Base-by-base conservation (phyloP, 35 echinoderm and acorn worm genomes). In the Heliocidaris tuberculata region DNA sequence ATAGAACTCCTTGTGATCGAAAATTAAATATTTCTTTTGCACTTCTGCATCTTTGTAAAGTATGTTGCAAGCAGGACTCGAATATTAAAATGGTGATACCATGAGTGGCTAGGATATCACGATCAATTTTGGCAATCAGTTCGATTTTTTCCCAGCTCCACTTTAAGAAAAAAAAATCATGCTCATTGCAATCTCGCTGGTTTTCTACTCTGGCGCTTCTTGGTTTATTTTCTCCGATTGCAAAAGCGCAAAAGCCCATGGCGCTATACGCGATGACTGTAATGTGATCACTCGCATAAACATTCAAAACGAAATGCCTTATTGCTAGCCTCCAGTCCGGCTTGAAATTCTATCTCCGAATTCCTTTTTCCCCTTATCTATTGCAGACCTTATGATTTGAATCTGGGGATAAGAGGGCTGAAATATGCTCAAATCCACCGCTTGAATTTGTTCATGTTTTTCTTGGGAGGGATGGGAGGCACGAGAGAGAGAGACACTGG, bases 191-290 rank as follows among this genome's bases (percentile, higher is more conserved):
- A 78, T 78, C 65, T 78, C 7, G 65, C 65, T 24, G 65, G 35
- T 42, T 42, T 42, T 42, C 35, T 42, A 42, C 65, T 78, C 17
- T 24, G n/a, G 6, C 60, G 17, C 7, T 42, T 78, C 65, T 78
- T 78, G 2, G 27, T 78, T 27, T 56, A 56, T 56, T 78, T 78
- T 27, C 65, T 78, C 65, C 65, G 65, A 78, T 78, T 78, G 65
- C 65, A 78, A 78, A 78, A 78, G 65, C 65, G 65, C 65, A 78
- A 78, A 42, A 78, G 65, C 65, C 65, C 17, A 78, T 78, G 65
- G 65, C 65, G 27, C 65, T 78, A 17, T 24, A 27, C 7, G 65
- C 65, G 65, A 78, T 78, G 65, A 24, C 15, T 78, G 65, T 78
- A 78, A 78, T 78, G 65, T 78, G 65, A 78, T 78, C 65, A n/a